Percentiles rank a stretch among this genome's conserved stretches.
These are phyloP conservation scores for Spodoptera frugiperda DNA, from an alignment of 1,140 invertebrate genomes.

Conservation along the genomic window DNA sequence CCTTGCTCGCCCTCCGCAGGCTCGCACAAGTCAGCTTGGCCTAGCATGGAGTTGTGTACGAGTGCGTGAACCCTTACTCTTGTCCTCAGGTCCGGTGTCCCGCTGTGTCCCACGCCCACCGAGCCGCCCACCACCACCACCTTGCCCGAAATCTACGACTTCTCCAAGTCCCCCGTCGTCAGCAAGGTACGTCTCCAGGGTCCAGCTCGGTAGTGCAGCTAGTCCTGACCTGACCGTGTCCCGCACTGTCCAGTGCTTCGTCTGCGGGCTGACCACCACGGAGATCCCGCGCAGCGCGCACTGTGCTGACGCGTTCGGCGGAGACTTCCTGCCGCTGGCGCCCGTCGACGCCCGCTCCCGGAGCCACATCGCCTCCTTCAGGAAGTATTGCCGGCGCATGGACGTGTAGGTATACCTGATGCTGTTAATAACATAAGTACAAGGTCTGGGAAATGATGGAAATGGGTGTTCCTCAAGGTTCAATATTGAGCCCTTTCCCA, in stretches of 20 bases:
- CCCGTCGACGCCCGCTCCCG: slow-evolving; percentile 62
- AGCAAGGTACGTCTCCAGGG: slow-evolving; percentile 57
- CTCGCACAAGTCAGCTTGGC: no score
- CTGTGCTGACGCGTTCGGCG: slow-evolving; percentile 69
- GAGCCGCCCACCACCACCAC: slow-evolving; percentile 43
- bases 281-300: slow-evolving; percentile 60
- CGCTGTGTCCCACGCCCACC: slow-evolving; percentile 50
- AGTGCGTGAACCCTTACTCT: no score
- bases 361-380: slow-evolving; percentile 58
- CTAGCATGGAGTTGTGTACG: no score
- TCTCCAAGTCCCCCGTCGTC: slow-evolving; percentile 48
- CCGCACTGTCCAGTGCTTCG: slow-evolving; percentile 66
- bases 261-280: slow-evolving; percentile 63
- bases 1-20: no score
- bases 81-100: slow-evolving; percentile 52
- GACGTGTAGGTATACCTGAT: slow-evolving; percentile 61
- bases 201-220: no score
- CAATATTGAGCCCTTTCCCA: no score
- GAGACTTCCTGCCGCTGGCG: slow-evolving; percentile 65
- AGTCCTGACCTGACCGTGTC: background rate
- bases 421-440: no score
- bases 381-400: slow-evolving; percentile 69
- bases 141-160: slow-evolving; percentile 25
- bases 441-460: no score
- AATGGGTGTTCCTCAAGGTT: no score